These are phyloP conservation scores for Bos indicus DNA, from an alignment of 2,113 vertebrate species.

Conservation along the genomic window DNA sequence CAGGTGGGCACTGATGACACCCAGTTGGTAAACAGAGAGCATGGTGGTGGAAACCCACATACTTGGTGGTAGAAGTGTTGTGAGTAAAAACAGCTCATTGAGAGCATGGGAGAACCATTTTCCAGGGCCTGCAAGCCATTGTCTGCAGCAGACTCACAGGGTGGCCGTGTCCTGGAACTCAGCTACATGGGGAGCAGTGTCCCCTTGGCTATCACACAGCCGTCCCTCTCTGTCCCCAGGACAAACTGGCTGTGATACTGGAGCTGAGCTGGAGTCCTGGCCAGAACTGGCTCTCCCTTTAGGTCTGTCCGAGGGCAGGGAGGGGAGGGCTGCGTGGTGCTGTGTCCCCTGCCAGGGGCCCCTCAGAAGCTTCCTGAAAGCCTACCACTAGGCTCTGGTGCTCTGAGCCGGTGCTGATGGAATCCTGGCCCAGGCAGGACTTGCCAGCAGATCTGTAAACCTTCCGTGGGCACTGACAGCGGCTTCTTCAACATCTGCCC, in stretches of 20 bases:
- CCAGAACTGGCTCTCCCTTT: background rate
- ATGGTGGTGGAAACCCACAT: background rate
- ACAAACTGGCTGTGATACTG: background rate
- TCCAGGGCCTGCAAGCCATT: background rate
- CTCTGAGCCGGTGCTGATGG: background rate
- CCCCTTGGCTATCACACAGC: no score
- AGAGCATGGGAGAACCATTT: background rate
- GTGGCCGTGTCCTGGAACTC: background rate
- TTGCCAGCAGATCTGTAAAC: background rate
- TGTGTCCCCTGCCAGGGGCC: no score
- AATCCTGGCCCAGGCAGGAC: background rate
- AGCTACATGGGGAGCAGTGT: background rate
- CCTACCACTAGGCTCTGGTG: background rate
- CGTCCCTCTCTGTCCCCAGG: no score
- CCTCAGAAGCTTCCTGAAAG: background rate
- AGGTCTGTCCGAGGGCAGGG: background rate
- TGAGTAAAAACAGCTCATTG: background rate
- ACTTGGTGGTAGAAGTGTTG: background rate
- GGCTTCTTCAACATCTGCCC: background rate
- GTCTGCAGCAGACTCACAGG: background rate
- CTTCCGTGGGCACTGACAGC: no score
- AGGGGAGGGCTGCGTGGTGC: no score
- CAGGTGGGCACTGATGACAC: background rate
- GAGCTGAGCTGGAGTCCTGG: background rate
- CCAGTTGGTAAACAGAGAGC: background rate